A percentile compares a stretch with the other conserved stretches of the same genome.
Conservation (phyloP, 1,140 invertebrate species). For the Antheraea mylitta region DNA sequence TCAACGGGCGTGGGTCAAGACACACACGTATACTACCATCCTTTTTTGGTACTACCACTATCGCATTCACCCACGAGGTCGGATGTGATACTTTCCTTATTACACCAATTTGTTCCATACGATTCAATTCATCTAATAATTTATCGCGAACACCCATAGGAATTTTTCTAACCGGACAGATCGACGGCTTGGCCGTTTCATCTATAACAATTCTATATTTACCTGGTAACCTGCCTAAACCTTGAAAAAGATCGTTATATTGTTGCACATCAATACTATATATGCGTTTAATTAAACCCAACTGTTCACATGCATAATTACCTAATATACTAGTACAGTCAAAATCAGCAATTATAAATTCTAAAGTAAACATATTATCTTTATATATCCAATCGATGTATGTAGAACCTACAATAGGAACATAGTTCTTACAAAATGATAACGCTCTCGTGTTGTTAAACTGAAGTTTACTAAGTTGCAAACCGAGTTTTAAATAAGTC, state of each 20-base stretch:
- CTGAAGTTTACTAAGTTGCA: background rate
- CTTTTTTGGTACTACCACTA: slow-evolving; percentile 27
- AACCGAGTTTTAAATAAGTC: slow-evolving; percentile 9
- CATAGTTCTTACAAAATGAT: slow-evolving; percentile 21
- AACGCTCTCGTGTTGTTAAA: slow-evolving; percentile 5
- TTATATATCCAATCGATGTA: slow-evolving; percentile 2
- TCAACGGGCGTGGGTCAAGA: slow-evolving; percentile 28
- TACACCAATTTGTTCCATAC: slow-evolving; percentile 18
- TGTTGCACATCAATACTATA: no score
- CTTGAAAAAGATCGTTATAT: slow-evolving; percentile 19
- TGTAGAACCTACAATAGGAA: slow-evolving; percentile 11
- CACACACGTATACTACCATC: slow-evolving; percentile 25
- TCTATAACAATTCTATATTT: slow-evolving; percentile 25
- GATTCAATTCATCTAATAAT: slow-evolving; percentile 17
- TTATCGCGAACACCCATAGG: slow-evolving; percentile 22
- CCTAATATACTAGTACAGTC: slow-evolving; percentile 14
- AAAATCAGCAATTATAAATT: slow-evolving; percentile 15
- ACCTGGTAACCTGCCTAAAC: slow-evolving; percentile 18
- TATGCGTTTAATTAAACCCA: no score
- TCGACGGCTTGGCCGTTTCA: slow-evolving; percentile 9
- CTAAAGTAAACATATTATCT: slow-evolving; percentile 3
- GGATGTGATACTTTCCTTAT: slow-evolving; percentile 21
- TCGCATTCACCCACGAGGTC: slow-evolving; percentile 19
- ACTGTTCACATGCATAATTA: slow-evolving; percentile 8
- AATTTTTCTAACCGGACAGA: slow-evolving; percentile 22